Base-by-base conservation (phyloP, 2,797 vertebrate species). In the Anomalospiza imberbis region DNA sequence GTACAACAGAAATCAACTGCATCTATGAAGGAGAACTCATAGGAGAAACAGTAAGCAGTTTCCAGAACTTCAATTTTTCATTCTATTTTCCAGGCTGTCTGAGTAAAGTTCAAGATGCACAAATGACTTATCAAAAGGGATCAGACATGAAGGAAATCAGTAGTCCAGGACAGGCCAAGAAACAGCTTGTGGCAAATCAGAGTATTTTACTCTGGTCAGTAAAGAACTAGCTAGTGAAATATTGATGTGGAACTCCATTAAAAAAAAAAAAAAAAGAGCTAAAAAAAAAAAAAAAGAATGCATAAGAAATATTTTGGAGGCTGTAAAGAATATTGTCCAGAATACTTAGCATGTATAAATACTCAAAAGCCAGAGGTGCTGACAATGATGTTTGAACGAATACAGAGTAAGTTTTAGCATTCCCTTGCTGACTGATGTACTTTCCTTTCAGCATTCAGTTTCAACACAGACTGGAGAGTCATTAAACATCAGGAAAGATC, bases 401-500 rank as follows among this genome's bases (percentile, higher is more conserved):
- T 40, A 76, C 34, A 88, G 48, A 80, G 65, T 62, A 44, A 85
- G 50, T 74, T 93, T 86, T 82, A 94, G 79, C 82, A 82, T 38
- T 91, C 83, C 70, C 62, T 92, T 81, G 76, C 76, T 92, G 73
- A 96, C 91, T 94, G 91, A 95, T 90, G 68, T 95, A 74, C 76
- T 93, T 87, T 93, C 89, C 93, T 96, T 95, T 71, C 82, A 91
- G 70, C 44, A 68, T 94, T 93, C 38, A 45, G 92, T 90, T 89
- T 97, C 88, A 96, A 72, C 71, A 93, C 89, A 77, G 92, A 75
- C 79, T 79, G 77, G 85, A 89, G 91, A 94, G 93, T 89, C 91
- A 95, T 89, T 80, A 91, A 95, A 92, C 14, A 0, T 86, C 95
- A 88, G 85, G 72, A 96, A 51, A 95, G 68, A 87, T 85, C 54